Base-by-base conservation (phyloP, 30 jellyfish, hydroid and myxozoan genomes). In the Mastigias papua region DNA sequence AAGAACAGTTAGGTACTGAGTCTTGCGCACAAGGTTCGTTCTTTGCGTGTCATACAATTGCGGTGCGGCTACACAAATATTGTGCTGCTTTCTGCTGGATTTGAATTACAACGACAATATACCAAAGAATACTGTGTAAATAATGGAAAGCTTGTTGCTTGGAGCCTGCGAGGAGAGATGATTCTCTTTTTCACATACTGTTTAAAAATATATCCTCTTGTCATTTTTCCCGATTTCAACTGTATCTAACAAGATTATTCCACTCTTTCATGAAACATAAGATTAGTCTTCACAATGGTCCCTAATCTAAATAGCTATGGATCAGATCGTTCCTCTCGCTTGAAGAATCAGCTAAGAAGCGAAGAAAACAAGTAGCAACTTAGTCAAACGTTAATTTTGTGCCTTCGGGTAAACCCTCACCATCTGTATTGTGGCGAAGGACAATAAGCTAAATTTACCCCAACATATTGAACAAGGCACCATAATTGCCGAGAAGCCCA, bases 221-320 rank as follows among this genome's bases (percentile, higher is more conserved):
- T 63, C 74, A 63, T 23, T 19, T 23, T 25, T 63, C 74, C 74
- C 74, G 74, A 63, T 63, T 63, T 63, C 46, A 22, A 63, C 74
- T 63, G 74, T 63, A 63, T 63, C 74, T 63, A 63, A 63, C 74
- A 63, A 25, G 74, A 63, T 63, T 63, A 63, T 19, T 27, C 37
- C 37, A 22, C 26, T 63, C 35, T 63, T 7, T 63, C 74, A 11
- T n/a, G 74, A 63, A 58, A 63, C 26, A 27, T 6, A 22, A 27
- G 42, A 63, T 63, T 63, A 58, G 11, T 58, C 7, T 4, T 4
- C 29, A n/a, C n/a, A n/a, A n/a, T n/a, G n/a, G n/a, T n/a, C n/a
- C n/a, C n/a, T n/a, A n/a, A n/a, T n/a, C n/a, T n/a, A n/a, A n/a
- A n/a, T n/a, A n/a, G n/a, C n/a, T n/a, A n/a, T n/a, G n/a, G n/a